Percentiles rank a stretch among this genome's conserved stretches.
Conservation (phyloP, 1,140 invertebrate genomes). For the Nomia melanderi region DNA sequence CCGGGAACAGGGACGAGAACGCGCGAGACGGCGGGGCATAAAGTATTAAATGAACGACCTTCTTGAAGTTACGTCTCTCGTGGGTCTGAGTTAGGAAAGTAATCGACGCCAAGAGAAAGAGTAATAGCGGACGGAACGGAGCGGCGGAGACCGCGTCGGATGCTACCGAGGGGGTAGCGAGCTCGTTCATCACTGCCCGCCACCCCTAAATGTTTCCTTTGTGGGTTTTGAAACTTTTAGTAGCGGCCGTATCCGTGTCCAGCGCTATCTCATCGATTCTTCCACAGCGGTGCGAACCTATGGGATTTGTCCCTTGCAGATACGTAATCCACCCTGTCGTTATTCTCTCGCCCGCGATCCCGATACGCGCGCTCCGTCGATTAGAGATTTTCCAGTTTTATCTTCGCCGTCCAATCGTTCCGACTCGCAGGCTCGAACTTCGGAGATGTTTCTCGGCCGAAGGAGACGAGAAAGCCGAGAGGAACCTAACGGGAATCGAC, state of each 20-base stretch:
- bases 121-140: conserved; percentile 9
- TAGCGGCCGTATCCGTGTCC: background rate
- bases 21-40: background rate
- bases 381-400: too few relatives aligned
- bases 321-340: conserved; percentile 17
- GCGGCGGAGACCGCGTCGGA: background rate
- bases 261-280: conserved; percentile 56
- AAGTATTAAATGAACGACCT: conserved; percentile 14
- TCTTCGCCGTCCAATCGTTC: too few relatives aligned
- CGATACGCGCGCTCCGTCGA: too few relatives aligned
- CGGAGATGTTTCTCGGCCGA: too few relatives aligned
- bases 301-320: conserved; percentile 39
- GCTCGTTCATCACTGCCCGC: conserved; percentile 43
- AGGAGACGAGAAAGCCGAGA: too few relatives aligned
- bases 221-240: conserved; percentile 64
- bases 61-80: conserved; percentile 9
- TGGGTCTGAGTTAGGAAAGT: conserved; percentile 13
- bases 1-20: background rate
- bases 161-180: background rate
- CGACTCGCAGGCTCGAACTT: too few relatives aligned
- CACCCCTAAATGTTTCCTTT: conserved; percentile 54
- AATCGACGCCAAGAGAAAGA: conserved; percentile 21
- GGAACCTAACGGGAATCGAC: too few relatives aligned
- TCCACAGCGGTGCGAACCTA: conserved; percentile 38
- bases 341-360: background rate